Base-by-base conservation (phyloP, 2,113 vertebrate genomes). In the Andinoacara biseriatus region DNA sequence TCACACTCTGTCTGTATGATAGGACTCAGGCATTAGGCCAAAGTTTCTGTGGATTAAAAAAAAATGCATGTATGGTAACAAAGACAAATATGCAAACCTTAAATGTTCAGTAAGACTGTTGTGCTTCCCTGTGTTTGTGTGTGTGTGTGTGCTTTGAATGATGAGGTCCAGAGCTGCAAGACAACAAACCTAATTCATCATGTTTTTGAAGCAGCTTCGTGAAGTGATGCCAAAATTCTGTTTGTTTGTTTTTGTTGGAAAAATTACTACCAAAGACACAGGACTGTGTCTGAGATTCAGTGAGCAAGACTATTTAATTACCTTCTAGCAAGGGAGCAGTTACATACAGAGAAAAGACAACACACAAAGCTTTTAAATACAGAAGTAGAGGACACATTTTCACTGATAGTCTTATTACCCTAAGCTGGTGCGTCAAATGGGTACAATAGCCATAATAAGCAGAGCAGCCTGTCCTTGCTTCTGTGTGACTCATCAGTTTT, bases 181-280 rank as follows among this genome's bases (percentile, higher is more conserved):
- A 72, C 31, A 54, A 52, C 6, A 49, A 54, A 52, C 17, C 43
- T 9, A 43, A 60, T 81, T 63, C 0, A 40, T 52, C 63, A 67
- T 26, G 35, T 62, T 58, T 81, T 26, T 80, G 11, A 77, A 58
- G 92, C 91, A 91, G 92, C 92, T 91, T 86, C 75, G 40, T 83
- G 7, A 89, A 87, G 78, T 86, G 17, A 90, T 87, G 92, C 92
- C 91, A 93, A 91, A 87, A 78, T 54, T 10, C 2, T 63, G 60
- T 43, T 13, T 3, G 75, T 63, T 35, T 82, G 4, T 76, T 52
- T 56, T 49, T n/a, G 22, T 38, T 84, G 40, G 35, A 35, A 2
- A 35, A 35, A 35, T 35, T 2, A 35, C 35, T 35, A 35, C 35
- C 9, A 9, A 9, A 35, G 8, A 35, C 35, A 35, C 35, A 35